Percentiles rank a stretch among this genome's conserved stretches.
Evolutionary conservation across 2,888 invertebrate species (phyloP).

Genomic region (Ormyrus nitidulus): DNA sequence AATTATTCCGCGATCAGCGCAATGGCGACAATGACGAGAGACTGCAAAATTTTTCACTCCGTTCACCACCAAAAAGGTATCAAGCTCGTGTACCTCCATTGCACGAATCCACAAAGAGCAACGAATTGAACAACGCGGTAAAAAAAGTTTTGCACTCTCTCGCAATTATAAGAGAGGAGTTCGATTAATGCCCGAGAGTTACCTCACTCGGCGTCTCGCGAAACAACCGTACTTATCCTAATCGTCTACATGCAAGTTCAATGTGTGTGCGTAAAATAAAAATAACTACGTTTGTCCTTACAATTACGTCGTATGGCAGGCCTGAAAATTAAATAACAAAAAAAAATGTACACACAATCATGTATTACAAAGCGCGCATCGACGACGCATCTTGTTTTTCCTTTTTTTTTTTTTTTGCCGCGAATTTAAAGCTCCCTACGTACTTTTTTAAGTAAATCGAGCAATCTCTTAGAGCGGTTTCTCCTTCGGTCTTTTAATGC

Average conservation of each 20-base stretch:
- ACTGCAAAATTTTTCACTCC: too few species aligned
- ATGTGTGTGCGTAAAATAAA: conserved; percentile 6
- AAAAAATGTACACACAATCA: conserved; percentile 37
- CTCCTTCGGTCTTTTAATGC: conserved; percentile 19
- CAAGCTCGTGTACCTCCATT: too few species aligned
- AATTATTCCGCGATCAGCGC: too few species aligned
- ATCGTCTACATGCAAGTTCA: conserved; percentile 13
- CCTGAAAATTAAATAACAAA: conserved; percentile 64
- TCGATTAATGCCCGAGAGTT: too few species aligned
- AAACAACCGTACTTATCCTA: background rate
- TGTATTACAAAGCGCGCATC: conserved; percentile 27
- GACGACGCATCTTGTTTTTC: conserved; percentile 30
- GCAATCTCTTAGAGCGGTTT: conserved; percentile 66
- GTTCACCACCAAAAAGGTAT: too few species aligned
- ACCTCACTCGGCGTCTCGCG: too few species aligned
- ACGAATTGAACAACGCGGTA: too few species aligned
- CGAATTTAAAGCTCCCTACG: conserved; percentile 45
- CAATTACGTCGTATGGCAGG: conserved; percentile 70
- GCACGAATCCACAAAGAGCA: too few species aligned
- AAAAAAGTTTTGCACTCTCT: too few species aligned
- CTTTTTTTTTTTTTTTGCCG: background rate
- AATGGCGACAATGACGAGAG: background rate
- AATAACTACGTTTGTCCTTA: conserved; percentile 57
- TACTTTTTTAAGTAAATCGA: conserved; percentile 67
- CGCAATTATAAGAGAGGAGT: too few species aligned